phyloP scores from a whole-genome alignment of 1,140 invertebrate genomes.

The Ctenoplectra terminalis region DNA sequence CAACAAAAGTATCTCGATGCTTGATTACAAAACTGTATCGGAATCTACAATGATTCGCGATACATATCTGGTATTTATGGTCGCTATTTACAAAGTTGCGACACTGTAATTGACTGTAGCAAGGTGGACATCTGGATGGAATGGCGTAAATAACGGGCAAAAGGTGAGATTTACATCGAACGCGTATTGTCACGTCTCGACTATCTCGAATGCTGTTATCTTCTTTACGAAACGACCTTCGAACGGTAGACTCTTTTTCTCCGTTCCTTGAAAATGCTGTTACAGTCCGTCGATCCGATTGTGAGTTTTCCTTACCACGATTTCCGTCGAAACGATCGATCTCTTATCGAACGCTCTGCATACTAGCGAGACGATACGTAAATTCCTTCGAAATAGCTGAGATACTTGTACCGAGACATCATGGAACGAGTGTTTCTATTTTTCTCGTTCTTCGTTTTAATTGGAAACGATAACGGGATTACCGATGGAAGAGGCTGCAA shows the following conservation, averaged over 20 bases:
- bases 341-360: background rate
- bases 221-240: constrained; percentile 38
- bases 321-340: background rate
- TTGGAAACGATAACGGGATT: too few species aligned
- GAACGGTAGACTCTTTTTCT: constrained; percentile 17
- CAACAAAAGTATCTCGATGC: background rate
- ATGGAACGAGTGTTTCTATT: background rate
- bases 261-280: constrained; percentile 29
- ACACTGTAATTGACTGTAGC: background rate
- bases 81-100: background rate
- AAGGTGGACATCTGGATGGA: background rate
- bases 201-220: constrained; percentile 55
- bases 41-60: background rate
- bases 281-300: background rate
- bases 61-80: background rate
- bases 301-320: too few species aligned
- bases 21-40: background rate
- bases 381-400: background rate
- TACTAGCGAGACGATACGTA: background rate
- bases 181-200: constrained; percentile 32
- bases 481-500: too few species aligned
- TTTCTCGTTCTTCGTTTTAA: too few species aligned
- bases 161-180: constrained; percentile 45
- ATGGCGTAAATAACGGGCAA: constrained; percentile 21
- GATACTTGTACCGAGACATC: background rate